Evolutionary conservation across 2,797 vertebrate species (phyloP), one percentile per base, ranked within the genome.

Genomic region (Adelosebastes latens): DNA sequence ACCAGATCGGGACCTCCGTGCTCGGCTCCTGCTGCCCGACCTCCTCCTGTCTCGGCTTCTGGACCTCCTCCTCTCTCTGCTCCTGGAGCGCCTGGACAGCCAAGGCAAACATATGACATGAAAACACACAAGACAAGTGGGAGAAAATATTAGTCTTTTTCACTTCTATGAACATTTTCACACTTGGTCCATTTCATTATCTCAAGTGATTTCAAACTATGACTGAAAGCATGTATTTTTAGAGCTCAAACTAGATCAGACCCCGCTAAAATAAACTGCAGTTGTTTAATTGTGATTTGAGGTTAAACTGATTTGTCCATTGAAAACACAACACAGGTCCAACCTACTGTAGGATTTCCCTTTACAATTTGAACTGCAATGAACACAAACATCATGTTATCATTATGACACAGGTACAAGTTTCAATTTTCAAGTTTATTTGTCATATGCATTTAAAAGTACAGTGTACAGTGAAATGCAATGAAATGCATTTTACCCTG

Each of bases 1-100:
- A 55, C 89, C 91, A 6, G 97, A 97, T 16, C 97, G 93, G 68
- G 97, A 99, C 68, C 98, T 94, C 34, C 97, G 95, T 4, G 95
- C 96, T 75, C 97, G 94, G 70, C 94, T 97, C 65, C 97, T 96
- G 89, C 98, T 99, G 46, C 96, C 94, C 0, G 98, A 98, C 75
- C 97, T 92, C 81, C 97, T 96, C 39, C 97, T 96, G 9, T 99
- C 99, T 56, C 98, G 88, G 88, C 98, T 99, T 78, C 95, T 94
- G 49, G 95, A 93, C 27, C 98, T 93, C 22, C 98, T 97, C 83
- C 98, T 95, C 24, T 99, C 98, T 90, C 98, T 96, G 72, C 98
- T 99, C 92, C 98, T 96, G 20, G 98, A 98, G 32, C 98, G 96
- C 25, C 98, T 99, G 79, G 9, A 83, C 71, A 14, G 24, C 13